Base-by-base conservation (phyloP, 2,113 vertebrate species). In the Abramis brama region DNA sequence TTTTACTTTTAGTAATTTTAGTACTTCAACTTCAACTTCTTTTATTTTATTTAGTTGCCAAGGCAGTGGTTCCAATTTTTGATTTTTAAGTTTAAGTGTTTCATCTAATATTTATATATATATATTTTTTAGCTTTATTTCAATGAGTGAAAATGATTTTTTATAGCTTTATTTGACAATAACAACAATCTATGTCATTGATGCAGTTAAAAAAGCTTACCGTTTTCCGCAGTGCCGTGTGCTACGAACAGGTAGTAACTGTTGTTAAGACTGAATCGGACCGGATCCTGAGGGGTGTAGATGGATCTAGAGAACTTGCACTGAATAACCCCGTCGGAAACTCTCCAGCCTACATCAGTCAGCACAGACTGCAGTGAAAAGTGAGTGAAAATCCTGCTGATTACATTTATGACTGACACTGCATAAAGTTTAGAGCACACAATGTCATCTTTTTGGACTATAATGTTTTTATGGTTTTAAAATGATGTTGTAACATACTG, bases 171-270 rank as follows among this genome's bases (percentile, higher is more conserved):
- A 30, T 13, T 27, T 66, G 15, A 33, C 27, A 33, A 15, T 66
- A 66, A 78, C 33, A 23, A 36, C 30, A 23, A 19, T 79, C 17
- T 79, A 59, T 43, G 30, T 43, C 6, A 57, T 1, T 33, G 11
- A 52, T 71, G 21, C 13, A 30, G 2, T 15, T n/a, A 43, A 47
- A 78, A 77, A 52, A 5, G 30, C 89, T 90, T 89, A 97, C 97
- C 96, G 73, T 94, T 68, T 68, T 89, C 57, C 15, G 92, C 90
- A 60, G 88, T 86, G 36, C 97, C 97, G 50, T 90, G 90, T 84
- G 96, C 95, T 64, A 97, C 25, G 89, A 97, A 97, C 90, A 97
- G 93, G 84, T 95, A 97, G 90, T 97, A 97, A 60, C 87, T 93
- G 2, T 62, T 83, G 87, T 96, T 91, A 86, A 97, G 91, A 85